These are phyloP conservation scores for Argyrosomus regius DNA, from an alignment of 2,797 vertebrate species.

Conservation along the genomic window DNA sequence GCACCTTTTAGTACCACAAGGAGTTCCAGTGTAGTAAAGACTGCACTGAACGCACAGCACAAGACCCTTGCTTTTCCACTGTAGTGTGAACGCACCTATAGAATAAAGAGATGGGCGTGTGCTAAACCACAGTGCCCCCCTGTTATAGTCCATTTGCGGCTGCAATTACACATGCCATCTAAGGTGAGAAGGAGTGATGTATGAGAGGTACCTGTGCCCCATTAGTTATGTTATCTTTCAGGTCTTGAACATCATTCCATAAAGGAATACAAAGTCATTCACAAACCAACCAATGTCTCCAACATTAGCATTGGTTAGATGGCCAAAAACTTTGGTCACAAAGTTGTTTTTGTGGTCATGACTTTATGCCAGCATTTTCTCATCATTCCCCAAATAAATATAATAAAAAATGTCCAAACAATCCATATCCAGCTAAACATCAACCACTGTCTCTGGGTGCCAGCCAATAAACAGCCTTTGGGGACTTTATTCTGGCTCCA, in stretches of 20 bases:
- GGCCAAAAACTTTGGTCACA: not conserved
- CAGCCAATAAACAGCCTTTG: conserved; percentile 43
- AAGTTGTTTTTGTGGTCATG: not conserved
- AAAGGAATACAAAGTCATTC: too few species aligned
- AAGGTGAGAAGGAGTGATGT: not conserved
- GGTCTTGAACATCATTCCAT: not conserved
- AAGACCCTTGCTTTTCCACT: too few species aligned
- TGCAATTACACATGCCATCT: not conserved
- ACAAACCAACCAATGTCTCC: not conserved
- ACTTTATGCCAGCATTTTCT: conserved; percentile 9
- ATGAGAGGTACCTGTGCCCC: not conserved
- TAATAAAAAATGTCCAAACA: conserved; percentile 18
- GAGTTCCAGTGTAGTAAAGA: too few species aligned
- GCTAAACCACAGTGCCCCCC: not conserved
- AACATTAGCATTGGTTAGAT: not conserved
- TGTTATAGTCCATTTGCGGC: not conserved
- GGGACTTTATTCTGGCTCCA: conserved; percentile 54
- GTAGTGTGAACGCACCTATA: not conserved
- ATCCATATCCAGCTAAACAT: conserved; percentile 36
- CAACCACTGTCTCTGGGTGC: conserved; percentile 44
- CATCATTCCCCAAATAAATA: conserved; percentile 18
- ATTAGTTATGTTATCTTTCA: not conserved
- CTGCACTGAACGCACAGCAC: too few species aligned
- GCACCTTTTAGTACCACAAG: not conserved
- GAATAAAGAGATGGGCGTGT: not conserved